phyloP scores from a whole-genome alignment of 2,797 vertebrate genomes.

The Merluccius polli region DNA sequence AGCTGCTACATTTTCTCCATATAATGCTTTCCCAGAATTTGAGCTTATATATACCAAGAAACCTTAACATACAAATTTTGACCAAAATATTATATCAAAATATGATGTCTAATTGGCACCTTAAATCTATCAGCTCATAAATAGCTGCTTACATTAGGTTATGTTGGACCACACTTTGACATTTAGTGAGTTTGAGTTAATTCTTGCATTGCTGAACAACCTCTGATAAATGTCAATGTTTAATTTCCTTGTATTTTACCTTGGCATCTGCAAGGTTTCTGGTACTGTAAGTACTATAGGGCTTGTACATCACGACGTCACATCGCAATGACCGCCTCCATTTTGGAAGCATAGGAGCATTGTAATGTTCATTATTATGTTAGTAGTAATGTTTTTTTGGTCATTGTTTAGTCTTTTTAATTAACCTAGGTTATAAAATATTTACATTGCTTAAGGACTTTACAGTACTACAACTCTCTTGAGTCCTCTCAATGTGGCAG shows the following conservation, averaged over 20 bases:
- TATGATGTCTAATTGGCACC: background rate
- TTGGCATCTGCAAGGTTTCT: background rate
- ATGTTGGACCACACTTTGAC: background rate
- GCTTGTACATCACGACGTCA: no score
- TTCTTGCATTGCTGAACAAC: background rate
- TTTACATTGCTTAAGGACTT: no score
- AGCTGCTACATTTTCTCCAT: background rate
- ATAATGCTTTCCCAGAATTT: background rate
- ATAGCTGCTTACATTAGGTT: background rate
- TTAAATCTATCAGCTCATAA: background rate
- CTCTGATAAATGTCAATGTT: background rate
- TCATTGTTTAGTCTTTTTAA: no score
- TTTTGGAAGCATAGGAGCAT: no score
- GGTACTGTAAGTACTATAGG: no score
- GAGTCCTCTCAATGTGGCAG: no score
- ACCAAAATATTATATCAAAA: background rate
- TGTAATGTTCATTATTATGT: no score
- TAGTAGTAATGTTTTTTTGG: no score
- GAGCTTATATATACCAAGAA: background rate
- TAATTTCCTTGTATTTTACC: background rate
- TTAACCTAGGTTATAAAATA: no score
- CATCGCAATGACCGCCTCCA: no score
- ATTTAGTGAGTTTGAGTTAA: background rate
- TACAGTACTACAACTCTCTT: no score
- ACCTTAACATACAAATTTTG: background rate